phyloP scores from a whole-genome alignment of 2,113 vertebrate genomes.

The Leptosomus discolor region DNA sequence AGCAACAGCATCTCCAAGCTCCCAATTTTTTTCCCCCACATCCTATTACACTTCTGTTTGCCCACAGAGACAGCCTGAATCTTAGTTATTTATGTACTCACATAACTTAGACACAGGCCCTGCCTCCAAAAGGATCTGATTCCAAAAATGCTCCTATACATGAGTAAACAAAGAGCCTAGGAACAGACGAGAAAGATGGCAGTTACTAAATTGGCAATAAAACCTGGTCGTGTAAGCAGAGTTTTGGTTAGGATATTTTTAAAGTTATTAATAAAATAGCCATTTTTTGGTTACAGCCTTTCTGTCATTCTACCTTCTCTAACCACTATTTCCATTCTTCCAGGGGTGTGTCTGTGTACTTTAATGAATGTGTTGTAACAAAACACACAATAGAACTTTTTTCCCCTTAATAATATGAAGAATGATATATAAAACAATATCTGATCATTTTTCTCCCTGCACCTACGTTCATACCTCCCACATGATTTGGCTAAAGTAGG shows the following conservation, averaged over 20 bases:
- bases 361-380: neutral
- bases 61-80: neutral
- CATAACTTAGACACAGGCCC: neutral
- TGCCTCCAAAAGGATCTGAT: neutral
- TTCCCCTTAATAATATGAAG: neutral
- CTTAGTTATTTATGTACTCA: neutral
- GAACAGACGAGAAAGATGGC: neutral
- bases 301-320: neutral
- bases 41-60: neutral
- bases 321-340: neutral
- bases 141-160: neutral
- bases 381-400: neutral
- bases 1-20: neutral
- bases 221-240: neutral
- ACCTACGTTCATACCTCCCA: neutral
- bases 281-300: neutral
- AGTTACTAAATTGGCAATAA: neutral
- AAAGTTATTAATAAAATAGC: neutral
- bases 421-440: neutral
- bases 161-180: neutral
- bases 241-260: neutral
- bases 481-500: neutral
- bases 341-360: neutral
- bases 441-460: neutral
- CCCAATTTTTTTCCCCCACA: neutral